Conservation (phyloP, 2,888 invertebrate genomes). For the Himalopsyche anomala region DNA sequence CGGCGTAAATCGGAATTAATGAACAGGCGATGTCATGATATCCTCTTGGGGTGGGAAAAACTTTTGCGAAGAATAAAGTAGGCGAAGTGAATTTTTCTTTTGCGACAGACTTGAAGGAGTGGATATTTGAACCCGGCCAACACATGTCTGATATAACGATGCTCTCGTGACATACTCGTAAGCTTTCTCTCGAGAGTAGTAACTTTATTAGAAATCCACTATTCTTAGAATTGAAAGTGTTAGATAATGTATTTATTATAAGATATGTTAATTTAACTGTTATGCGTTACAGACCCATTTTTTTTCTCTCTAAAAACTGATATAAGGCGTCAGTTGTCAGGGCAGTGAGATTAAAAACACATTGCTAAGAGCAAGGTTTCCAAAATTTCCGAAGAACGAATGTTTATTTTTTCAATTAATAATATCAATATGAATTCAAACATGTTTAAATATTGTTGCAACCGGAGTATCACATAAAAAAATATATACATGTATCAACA, state of each 20-base stretch:
- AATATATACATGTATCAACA: no score
- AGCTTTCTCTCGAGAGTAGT: background rate
- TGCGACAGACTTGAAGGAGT: conserved; percentile 2
- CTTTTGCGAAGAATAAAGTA: conserved; percentile 2
- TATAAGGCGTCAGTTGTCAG: no score
- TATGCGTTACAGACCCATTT: no score
- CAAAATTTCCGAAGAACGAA: no score
- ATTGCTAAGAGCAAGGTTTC: no score
- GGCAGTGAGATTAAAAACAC: no score
- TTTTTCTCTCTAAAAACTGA: no score
- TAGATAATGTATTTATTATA: background rate
- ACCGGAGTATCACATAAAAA: no score
- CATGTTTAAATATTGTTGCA: no score
- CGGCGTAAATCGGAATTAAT: conserved; percentile 26
- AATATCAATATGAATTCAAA: no score
- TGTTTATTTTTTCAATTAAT: no score
- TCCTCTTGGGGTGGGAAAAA: background rate
- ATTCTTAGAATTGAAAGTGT: background rate
- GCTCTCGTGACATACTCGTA: background rate
- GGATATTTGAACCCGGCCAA: conserved; percentile 11
- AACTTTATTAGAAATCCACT: background rate
- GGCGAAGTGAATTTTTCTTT: conserved; percentile 3
- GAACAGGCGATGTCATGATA: conserved; percentile 3
- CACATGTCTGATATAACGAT: conserved; percentile 17
- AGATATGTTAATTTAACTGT: no score